Conservation (phyloP, 2,113 vertebrate genomes). For the Piprites chloris region DNA sequence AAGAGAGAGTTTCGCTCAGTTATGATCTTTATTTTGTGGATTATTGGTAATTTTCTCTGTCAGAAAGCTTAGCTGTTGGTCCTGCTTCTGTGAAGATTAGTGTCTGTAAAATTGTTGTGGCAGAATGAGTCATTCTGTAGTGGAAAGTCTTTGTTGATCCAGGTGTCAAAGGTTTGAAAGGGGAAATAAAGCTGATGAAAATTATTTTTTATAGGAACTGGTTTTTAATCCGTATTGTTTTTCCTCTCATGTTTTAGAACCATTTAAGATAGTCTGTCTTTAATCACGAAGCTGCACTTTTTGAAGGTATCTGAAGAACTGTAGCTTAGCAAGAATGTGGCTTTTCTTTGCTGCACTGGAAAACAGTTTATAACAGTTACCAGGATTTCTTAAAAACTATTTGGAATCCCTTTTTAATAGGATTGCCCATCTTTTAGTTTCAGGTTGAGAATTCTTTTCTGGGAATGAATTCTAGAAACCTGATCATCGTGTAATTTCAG, state of each 20-base stretch:
- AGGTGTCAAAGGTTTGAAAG: not conserved
- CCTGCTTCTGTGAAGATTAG: not conserved
- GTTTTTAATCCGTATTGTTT: not conserved
- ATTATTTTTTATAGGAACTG: not conserved
- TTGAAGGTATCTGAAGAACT: not conserved
- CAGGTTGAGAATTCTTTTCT: not conserved
- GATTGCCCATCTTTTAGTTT: not conserved
- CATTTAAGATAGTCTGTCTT: not conserved
- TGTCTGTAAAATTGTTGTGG: not conserved
- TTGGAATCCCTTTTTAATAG: not conserved
- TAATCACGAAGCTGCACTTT: not conserved
- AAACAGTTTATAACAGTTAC: not conserved
- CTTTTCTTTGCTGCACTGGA: not conserved
- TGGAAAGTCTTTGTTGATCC: constrained; percentile 20
- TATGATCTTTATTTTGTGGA: not conserved
- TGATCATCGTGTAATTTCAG: not conserved
- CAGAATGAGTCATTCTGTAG: not conserved
- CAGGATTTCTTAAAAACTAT: not conserved
- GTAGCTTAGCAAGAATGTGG: not conserved
- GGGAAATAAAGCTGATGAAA: not conserved
- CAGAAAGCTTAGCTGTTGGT: not conserved
- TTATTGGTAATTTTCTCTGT: not conserved
- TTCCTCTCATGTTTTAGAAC: not conserved
- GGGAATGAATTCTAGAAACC: not conserved
- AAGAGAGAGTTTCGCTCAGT: not conserved